Percentiles rank a stretch among this genome's conserved stretches.
Evolutionary conservation across 2,888 invertebrate genomes (phyloP).

Genomic region (Hetaerina titia): DNA sequence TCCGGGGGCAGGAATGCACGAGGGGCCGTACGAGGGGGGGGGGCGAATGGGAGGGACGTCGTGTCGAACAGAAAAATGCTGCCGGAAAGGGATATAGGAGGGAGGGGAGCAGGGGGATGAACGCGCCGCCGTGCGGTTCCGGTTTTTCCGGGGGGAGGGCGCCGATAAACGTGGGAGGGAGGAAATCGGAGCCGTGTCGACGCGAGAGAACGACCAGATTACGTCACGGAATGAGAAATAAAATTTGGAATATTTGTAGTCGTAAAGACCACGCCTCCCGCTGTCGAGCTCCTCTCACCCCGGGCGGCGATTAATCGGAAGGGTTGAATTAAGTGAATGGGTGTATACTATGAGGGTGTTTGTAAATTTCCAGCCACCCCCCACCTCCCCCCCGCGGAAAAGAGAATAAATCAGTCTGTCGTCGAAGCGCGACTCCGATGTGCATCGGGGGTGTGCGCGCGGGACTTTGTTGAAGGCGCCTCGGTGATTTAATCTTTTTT

Average conservation of each 20-base stretch:
- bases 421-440: background rate
- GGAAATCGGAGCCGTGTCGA: background rate
- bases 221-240: background rate
- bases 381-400: background rate
- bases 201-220: background rate
- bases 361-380: background rate
- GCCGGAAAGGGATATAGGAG: background rate
- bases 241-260: background rate
- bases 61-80: constrained; percentile 10
- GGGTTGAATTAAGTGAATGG: background rate
- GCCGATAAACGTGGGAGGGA: background rate
- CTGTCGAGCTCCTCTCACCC: background rate
- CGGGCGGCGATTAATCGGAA: constrained; percentile 5
- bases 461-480: background rate
- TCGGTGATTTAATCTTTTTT: background rate
- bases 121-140: background rate
- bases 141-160: background rate
- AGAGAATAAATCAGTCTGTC: background rate
- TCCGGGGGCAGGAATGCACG: background rate
- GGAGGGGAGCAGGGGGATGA: background rate
- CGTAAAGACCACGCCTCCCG: background rate
- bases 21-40: background rate
- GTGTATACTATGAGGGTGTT: background rate
- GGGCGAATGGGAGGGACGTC: background rate
- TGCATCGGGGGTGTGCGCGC: background rate